A percentile compares a stretch with the other conserved stretches of the same genome.
These are phyloP conservation scores for Pseudolaguvia tuberculata DNA, from an alignment of 2,113 vertebrate genomes.

Conservation along the genomic window DNA sequence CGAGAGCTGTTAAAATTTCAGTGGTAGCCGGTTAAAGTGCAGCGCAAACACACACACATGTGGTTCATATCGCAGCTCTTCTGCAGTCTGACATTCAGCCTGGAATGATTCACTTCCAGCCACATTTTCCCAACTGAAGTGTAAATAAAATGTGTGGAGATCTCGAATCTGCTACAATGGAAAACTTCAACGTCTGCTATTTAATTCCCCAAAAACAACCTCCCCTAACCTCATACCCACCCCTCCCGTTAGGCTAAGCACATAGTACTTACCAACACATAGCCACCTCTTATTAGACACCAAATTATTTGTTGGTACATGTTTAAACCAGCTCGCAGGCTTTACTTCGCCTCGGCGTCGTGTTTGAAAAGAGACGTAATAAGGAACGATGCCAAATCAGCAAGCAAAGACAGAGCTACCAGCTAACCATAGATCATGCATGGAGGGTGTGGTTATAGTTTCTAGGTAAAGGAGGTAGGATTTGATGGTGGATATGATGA, in stretches of 20 bases:
- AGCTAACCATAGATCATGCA: neutral
- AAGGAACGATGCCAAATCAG: neutral
- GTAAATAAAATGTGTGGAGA: slow-evolving; percentile 7
- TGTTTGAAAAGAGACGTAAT: neutral
- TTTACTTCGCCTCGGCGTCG: neutral
- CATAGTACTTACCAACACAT: neutral
- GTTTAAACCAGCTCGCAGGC: neutral
- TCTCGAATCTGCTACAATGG: too few species aligned
- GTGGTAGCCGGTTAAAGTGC: neutral
- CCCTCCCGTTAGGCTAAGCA: neutral
- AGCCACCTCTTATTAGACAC: neutral
- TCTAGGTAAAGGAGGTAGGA: too few species aligned
- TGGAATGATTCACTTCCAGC: slow-evolving; percentile 11
- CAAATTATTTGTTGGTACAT: slow-evolving; percentile 2
- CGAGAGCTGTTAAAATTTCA: neutral
- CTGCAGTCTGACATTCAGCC: neutral
- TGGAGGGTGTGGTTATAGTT: too few species aligned
- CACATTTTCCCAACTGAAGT: slow-evolving; percentile 14
- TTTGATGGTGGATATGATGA: too few species aligned
- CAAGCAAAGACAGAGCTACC: neutral
- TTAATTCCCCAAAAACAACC: neutral
- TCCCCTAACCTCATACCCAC: neutral
- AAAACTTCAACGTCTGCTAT: neutral
- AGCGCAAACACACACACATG: neutral
- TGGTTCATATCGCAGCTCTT: neutral